These are phyloP conservation scores for Poecilia gillii DNA, from an alignment of 2,797 vertebrate genomes.

Conservation along the genomic window DNA sequence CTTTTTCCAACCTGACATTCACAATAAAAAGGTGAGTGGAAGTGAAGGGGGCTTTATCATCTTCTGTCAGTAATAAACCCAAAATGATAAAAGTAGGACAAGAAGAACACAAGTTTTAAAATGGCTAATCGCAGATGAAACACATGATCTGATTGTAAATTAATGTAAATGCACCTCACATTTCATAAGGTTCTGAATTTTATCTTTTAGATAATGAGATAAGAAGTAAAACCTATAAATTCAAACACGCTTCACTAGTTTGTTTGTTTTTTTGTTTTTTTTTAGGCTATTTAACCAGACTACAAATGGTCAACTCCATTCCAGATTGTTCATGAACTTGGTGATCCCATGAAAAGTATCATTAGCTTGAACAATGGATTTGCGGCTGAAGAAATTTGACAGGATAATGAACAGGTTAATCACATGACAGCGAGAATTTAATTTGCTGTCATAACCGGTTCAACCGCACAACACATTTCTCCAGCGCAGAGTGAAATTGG, in stretches of 20 bases:
- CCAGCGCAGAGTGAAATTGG: background rate
- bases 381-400: background rate
- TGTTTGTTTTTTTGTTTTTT: background rate
- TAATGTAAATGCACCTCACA: background rate
- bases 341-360: background rate
- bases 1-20: background rate
- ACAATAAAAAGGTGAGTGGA: background rate
- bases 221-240: background rate
- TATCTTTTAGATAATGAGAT: background rate
- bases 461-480: background rate
- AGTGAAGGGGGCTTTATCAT: background rate
- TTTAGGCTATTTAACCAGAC: background rate
- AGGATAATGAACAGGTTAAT: background rate
- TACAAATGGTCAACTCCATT: background rate
- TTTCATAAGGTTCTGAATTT: background rate
- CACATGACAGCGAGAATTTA: background rate
- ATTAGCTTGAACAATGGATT: background rate
- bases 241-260: background rate
- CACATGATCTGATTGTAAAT: background rate
- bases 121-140: background rate
- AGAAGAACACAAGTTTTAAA: background rate
- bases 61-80: background rate
- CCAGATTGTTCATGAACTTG: background rate
- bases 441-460: background rate
- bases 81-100: background rate